Evolutionary conservation across 1,140 invertebrate species (phyloP), one percentile per base, ranked within the genome.

Genomic region (Drosophila micromelanica): DNA sequence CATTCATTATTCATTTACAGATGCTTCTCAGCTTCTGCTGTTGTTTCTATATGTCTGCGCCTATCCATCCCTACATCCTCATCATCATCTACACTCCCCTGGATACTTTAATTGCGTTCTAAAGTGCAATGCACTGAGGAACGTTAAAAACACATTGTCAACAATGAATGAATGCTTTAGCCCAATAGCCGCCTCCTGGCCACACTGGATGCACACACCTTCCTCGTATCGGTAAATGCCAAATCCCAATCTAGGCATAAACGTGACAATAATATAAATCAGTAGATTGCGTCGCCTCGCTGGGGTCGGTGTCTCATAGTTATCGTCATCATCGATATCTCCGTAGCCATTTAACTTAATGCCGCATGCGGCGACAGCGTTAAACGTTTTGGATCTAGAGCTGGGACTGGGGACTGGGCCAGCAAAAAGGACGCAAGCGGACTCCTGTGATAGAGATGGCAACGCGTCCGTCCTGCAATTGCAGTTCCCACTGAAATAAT

Each of bases 1-100:
- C 81, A 78, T 86, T 84, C 81, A 86, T 87, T 86, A 86, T 87
- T 86, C 81, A 86, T 86, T 87, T 87, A 86, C 81, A 80, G 73
- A 69, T 85, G 77, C 75, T 69, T 55, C 45, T 46, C 61, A 17
- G 63, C 43, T 56, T 27, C 37, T 11, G 20, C 27, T 61, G 32
- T 15, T 13, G n/a, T n/a, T n/a, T n/a, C n/a, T 46, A 23, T n/a
- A 17, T 17, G 1, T 17, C 13, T 20, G 15, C 15, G 6, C 5
- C 51, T 32, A n/a, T n/a, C 12, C 13, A 15, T 12, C 15, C 20
- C 20, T 23, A 23, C 20, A 23, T 23, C 20, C 2, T 23, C 20
- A 23, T 3, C 20, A 23, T 23, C 20, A 23, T 23, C 48, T 12
- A 3, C 3, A 3, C 27, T 42, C 20, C 35, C 30, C 46, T 15